Percentiles rank a stretch among this genome's conserved stretches.
These are phyloP conservation scores for Ditula angustiorana DNA, from an alignment of 2,888 invertebrate species.

Conservation along the genomic window DNA sequence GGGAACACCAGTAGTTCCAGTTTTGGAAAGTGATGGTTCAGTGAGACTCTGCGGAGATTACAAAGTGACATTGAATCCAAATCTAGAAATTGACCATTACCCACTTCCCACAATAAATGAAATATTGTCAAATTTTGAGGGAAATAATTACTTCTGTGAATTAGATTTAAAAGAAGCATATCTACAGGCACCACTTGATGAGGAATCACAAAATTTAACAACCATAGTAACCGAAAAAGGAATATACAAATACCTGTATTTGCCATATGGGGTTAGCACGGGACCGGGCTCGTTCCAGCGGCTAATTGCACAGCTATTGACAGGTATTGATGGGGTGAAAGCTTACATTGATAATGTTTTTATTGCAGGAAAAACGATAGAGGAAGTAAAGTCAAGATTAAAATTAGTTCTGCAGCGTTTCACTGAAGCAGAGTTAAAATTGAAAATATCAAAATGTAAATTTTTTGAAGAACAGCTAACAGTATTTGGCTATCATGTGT, in stretches of 20 bases:
- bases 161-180: no score
- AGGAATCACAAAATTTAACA: no score
- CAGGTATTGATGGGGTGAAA: slow-evolving; percentile 2
- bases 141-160: not conserved
- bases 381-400: not conserved
- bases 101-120: not conserved
- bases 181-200: no score
- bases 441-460: slow-evolving; percentile 15
- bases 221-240: no score
- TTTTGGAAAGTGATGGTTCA: not conserved
- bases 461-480: slow-evolving; percentile 4
- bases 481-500: slow-evolving; percentile 16
- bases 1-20: slow-evolving; percentile 5
- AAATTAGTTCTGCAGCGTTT: not conserved
- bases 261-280: no score
- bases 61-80: slow-evolving; percentile 7
- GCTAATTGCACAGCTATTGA: not conserved
- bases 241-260: no score
- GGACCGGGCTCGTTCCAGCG: not conserved
- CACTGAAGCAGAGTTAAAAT: not conserved
- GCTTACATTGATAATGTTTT: slow-evolving; percentile 14
- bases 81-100: slow-evolving; percentile 1
- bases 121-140: slow-evolving; percentile 5
- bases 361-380: slow-evolving; percentile 12
- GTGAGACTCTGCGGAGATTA: slow-evolving; percentile 10